These are phyloP conservation scores for Napeogenes inachia DNA, from an alignment of 2,888 invertebrate species.

Conservation along the genomic window DNA sequence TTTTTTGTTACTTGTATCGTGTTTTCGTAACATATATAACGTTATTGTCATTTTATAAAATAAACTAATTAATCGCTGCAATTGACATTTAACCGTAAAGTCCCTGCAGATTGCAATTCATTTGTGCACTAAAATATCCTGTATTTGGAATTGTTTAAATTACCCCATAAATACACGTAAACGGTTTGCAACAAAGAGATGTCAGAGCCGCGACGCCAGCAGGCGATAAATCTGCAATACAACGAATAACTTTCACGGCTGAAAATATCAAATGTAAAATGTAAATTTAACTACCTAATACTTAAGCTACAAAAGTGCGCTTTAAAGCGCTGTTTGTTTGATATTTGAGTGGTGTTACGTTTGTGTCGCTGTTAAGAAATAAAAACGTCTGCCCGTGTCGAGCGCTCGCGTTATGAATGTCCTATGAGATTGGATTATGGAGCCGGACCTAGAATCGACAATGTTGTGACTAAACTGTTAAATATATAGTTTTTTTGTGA, in stretches of 20 bases:
- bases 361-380: slow-evolving; percentile 63
- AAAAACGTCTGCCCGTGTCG: slow-evolving; percentile 68
- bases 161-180: slow-evolving; percentile 68
- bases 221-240: slow-evolving; percentile 57
- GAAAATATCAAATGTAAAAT: slow-evolving; percentile 74
- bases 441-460: slow-evolving; percentile 13
- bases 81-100: slow-evolving; percentile 26
- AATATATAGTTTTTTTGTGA: neutral
- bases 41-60: neutral
- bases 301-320: slow-evolving; percentile 60
- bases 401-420: slow-evolving; percentile 64
- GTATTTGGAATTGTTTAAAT: slow-evolving; percentile 61
- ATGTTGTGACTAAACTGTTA: neutral
- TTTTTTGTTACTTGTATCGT: no score
- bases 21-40: no score
- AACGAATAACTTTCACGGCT: slow-evolving; percentile 55
- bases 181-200: slow-evolving; percentile 62
- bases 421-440: slow-evolving; percentile 51
- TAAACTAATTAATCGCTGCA: slow-evolving; percentile 14
- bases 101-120: slow-evolving; percentile 41
- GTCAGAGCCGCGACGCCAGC: slow-evolving; percentile 48
- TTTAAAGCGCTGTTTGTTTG: slow-evolving; percentile 69
- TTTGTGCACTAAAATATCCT: slow-evolving; percentile 52
- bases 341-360: slow-evolving; percentile 70
- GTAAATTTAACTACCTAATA: slow-evolving; percentile 76